Conservation (phyloP, 2,113 vertebrate species). For the Rallus limicola region DNA sequence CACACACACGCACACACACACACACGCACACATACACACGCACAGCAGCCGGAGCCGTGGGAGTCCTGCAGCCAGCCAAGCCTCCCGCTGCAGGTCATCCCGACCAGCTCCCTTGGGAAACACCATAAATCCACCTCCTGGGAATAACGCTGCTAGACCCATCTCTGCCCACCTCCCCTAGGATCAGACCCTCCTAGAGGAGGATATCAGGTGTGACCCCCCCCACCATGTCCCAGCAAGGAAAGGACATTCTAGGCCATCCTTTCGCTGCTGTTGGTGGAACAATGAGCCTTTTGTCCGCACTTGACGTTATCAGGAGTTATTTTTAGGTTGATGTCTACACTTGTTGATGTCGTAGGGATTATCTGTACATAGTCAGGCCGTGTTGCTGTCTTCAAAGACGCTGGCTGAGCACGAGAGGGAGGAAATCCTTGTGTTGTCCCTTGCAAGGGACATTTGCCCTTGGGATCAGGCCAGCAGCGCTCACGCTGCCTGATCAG, state of each 20-base stretch:
- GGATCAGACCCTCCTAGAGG: background rate
- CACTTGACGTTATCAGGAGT: conserved; percentile 1
- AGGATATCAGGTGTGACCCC: background rate
- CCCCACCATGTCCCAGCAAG: fast-evolving
- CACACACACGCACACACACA: background rate
- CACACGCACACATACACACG: fast-evolving
- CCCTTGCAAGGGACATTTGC: background rate
- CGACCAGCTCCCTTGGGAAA: background rate
- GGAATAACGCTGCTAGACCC: background rate
- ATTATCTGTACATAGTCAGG: background rate
- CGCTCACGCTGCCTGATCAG: background rate
- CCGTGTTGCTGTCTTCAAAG: background rate
- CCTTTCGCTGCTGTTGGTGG: background rate
- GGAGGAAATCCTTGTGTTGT: conserved; percentile 49
- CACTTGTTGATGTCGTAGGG: conserved; percentile 2
- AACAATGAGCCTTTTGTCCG: conserved; percentile 38
- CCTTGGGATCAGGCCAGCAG: background rate
- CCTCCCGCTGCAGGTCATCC: background rate
- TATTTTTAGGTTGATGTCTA: conserved; percentile 29
- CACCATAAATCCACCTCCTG: background rate
- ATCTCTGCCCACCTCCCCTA: background rate
- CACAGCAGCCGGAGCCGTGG: background rate
- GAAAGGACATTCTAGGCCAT: background rate
- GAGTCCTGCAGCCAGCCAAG: background rate
- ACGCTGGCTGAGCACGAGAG: background rate